Conservation (phyloP, 2,888 invertebrate genomes). For the Ypsolopha sequella region DNA sequence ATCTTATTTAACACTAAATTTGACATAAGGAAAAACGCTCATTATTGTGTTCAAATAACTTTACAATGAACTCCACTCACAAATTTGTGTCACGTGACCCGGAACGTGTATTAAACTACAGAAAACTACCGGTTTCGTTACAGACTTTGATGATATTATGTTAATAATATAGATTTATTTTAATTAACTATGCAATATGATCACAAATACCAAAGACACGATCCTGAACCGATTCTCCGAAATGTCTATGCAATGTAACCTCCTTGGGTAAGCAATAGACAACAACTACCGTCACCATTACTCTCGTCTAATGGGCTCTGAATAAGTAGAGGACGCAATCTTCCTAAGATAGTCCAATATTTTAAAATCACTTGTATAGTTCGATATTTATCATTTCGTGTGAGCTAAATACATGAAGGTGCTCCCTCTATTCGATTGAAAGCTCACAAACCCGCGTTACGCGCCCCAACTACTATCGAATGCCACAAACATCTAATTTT, state of each 20-base stretch:
- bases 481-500: slow-evolving; percentile 65
- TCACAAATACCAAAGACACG: slow-evolving; percentile 63
- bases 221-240: slow-evolving; percentile 38
- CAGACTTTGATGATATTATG: slow-evolving; percentile 35
- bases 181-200: slow-evolving; percentile 62
- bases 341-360: too few species aligned
- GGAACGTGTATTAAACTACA: slow-evolving; percentile 17
- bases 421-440: slow-evolving; percentile 2
- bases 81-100: slow-evolving; percentile 3
- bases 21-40: too few species aligned
- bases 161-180: slow-evolving; percentile 55
- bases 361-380: too few species aligned
- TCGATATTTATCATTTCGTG: too few species aligned
- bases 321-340: too few species aligned
- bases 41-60: too few species aligned
- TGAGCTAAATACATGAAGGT: too few species aligned
- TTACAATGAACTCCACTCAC: not conserved
- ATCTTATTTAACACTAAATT: too few species aligned
- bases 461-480: slow-evolving; percentile 44
- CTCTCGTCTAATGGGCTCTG: too few species aligned
- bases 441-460: not conserved
- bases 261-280: not conserved
- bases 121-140: slow-evolving; percentile 39
- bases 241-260: slow-evolving; percentile 12
- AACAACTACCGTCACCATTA: too few species aligned